Percentiles rank a stretch among this genome's conserved stretches.
Evolutionary conservation across 2,797 vertebrate genomes (phyloP).

Genomic region (Emys orbicularis): DNA sequence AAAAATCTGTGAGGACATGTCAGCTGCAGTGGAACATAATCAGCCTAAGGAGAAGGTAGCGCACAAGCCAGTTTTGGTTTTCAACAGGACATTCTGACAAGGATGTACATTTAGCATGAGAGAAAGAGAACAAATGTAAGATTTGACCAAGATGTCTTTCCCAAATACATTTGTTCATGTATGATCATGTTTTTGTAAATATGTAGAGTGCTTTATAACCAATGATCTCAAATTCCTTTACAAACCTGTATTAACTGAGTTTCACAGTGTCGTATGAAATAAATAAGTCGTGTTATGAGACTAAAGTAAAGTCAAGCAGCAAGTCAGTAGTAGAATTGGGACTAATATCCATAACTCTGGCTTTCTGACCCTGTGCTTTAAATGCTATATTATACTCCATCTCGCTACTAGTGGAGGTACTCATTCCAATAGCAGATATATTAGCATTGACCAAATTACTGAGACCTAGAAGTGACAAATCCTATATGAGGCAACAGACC

Average conservation of each 20-base stretch:
- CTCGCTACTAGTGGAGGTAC: background rate
- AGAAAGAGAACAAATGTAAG: background rate
- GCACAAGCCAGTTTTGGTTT: background rate
- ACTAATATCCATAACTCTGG: background rate
- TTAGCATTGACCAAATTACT: background rate
- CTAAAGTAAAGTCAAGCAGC: background rate
- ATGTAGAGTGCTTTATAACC: background rate
- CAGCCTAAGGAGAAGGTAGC: background rate
- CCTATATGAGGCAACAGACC: background rate
- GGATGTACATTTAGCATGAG: background rate
- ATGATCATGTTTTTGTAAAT: accelerated
- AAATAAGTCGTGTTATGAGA: background rate
- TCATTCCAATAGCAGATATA: accelerated
- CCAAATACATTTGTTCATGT: background rate
- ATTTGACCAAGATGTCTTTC: accelerated
- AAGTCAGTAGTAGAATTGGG: background rate
- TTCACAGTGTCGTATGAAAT: background rate
- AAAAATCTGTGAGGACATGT: background rate
- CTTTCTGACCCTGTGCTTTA: background rate
- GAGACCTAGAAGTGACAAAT: background rate
- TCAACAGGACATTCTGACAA: background rate
- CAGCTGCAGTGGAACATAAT: background rate
- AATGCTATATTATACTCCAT: background rate
- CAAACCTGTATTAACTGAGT: background rate
- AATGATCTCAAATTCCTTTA: background rate